Percentiles rank a stretch among this genome's conserved stretches.
Evolutionary conservation across 2,797 vertebrate genomes (phyloP).

Genomic region (Paramormyrops hopkinsi): DNA sequence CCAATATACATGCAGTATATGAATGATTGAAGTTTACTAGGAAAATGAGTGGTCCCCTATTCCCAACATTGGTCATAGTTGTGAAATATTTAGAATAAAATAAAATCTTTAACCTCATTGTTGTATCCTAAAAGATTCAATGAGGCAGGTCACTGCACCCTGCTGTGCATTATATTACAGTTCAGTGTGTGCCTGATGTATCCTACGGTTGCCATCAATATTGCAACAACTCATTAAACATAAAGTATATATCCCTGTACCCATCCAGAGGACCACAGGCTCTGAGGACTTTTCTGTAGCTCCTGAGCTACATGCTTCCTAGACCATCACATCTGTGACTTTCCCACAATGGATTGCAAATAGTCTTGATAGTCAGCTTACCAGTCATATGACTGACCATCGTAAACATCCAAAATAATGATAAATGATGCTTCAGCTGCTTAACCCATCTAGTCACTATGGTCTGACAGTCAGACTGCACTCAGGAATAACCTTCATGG

Average conservation of each 20-base stretch:
- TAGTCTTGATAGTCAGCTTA: background rate
- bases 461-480: background rate
- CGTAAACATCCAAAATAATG: background rate
- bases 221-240: background rate
- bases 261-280: background rate
- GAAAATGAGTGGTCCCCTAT: background rate
- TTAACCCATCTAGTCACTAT: background rate
- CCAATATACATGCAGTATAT: background rate
- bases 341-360: background rate
- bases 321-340: background rate
- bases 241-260: background rate
- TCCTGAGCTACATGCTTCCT: background rate
- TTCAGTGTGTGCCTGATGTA: background rate
- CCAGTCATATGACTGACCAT: background rate
- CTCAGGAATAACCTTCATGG: background rate
- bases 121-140: background rate
- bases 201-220: background rate
- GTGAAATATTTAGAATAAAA: background rate
- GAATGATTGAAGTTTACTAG: background rate
- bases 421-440: background rate
- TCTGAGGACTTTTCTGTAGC: background rate
- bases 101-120: background rate
- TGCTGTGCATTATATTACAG: background rate
- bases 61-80: background rate
- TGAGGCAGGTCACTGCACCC: background rate